phyloP scores from a whole-genome alignment of 1,140 invertebrate genomes.

The Agrypnia vestita region DNA sequence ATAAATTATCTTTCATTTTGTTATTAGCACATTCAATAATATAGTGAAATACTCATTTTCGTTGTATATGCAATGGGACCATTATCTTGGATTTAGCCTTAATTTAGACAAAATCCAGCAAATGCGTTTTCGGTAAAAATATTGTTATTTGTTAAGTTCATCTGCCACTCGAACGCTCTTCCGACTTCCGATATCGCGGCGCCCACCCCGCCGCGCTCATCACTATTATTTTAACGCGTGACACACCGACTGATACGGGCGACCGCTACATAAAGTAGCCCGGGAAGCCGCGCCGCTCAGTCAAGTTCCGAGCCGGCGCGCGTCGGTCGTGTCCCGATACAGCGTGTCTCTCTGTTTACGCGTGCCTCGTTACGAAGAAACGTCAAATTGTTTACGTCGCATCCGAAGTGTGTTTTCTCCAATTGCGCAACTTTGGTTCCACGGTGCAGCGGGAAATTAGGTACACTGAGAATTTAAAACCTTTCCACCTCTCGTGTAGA shows the following conservation, averaged over 20 bases:
- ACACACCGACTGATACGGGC: background rate
- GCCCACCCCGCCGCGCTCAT: background rate
- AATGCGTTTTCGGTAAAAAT: too few species aligned
- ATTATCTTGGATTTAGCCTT: too few species aligned
- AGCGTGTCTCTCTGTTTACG: background rate
- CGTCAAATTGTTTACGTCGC: slow-evolving; percentile 19
- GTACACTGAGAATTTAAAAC: background rate
- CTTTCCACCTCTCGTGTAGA: slow-evolving; percentile 5
- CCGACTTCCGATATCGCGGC: slow-evolving; percentile 15
- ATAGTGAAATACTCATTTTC: too few species aligned
- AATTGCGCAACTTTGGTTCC: slow-evolving; percentile 28
- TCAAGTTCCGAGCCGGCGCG: background rate
- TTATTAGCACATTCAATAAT: too few species aligned
- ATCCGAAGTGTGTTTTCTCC: slow-evolving; percentile 25
- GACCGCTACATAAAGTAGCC: slow-evolving; percentile 15
- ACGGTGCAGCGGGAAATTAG: slow-evolving; percentile 7
- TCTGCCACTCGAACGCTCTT: background rate
- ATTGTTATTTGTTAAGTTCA: too few species aligned
- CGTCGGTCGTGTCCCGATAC: background rate
- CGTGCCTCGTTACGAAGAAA: background rate
- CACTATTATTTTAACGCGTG: slow-evolving; percentile 23
- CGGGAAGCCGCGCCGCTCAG: slow-evolving; percentile 5
- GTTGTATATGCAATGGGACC: too few species aligned
- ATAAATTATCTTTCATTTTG: too few species aligned
- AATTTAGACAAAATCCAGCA: too few species aligned